These are phyloP conservation scores for Phoebastria nigripes DNA, from an alignment of 2,797 vertebrate species.

Conservation along the genomic window DNA sequence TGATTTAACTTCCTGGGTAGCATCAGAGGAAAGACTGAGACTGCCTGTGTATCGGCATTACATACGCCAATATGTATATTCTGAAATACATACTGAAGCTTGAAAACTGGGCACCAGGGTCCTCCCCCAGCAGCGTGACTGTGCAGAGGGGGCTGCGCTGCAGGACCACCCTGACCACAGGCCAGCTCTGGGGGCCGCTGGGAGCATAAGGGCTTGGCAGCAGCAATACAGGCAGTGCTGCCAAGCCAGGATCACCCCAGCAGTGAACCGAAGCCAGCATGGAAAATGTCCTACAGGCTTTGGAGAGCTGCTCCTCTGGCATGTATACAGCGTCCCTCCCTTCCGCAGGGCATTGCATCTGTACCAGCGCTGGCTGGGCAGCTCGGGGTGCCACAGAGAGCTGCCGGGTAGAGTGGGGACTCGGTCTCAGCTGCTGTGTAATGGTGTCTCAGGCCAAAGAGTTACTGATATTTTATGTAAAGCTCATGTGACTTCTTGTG, in stretches of 20 bases:
- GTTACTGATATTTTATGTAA: neutral
- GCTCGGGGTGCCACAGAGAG: neutral
- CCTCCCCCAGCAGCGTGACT: neutral
- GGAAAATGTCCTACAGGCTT: neutral
- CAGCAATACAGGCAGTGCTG: neutral
- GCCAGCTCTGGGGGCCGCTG: neutral
- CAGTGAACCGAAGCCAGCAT: neutral
- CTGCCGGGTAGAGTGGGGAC: neutral
- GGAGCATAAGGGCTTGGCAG: neutral
- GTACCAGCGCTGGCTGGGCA: neutral
- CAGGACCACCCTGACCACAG: neutral
- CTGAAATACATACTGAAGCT: neutral
- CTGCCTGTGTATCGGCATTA: neutral
- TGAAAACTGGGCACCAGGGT: neutral
- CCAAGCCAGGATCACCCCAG: neutral
- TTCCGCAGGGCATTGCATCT: accelerated
- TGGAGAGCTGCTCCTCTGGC: neutral
- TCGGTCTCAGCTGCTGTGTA: neutral
- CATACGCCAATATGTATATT: neutral
- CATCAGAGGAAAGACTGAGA: neutral
- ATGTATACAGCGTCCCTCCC: accelerated
- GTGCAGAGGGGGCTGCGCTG: neutral
- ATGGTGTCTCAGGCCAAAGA: neutral
- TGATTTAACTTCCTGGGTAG: neutral
- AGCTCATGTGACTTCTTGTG: neutral